Base-by-base conservation (phyloP, 2,113 vertebrate species). In the Actenoides lindsayi region DNA sequence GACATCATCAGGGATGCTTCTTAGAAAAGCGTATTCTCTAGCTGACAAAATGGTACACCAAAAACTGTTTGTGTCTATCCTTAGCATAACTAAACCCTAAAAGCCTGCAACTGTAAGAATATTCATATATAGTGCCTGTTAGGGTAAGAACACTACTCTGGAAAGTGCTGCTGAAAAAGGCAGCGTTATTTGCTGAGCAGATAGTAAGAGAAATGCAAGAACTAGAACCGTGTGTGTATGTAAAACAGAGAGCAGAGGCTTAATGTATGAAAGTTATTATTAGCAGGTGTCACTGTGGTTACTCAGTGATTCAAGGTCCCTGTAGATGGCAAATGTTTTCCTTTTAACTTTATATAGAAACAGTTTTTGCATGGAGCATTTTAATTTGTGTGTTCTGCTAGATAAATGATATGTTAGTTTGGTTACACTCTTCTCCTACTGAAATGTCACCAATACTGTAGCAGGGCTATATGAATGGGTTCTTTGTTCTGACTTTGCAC, bases 41-140 rank as follows among this genome's bases (percentile, higher is more conserved):
- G 77, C 2, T 74, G 64, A 10, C 9, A 44, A 18, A 81, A 48
- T 0, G 0, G 7, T 70, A 15, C 18, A 11, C 12, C 17, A 48
- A 53, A 50, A 75, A 73, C 33, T 16, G 5, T 62, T 68, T 65
- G 10, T 50, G 21, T 81, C 5, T 15, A 20, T 89, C 31, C 5
- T 4, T 23, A 44, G 41, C 7, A 16, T 51, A 57, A 30, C 20
- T 86, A 23, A 81, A 69, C 8, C 6, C 9, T 28, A 46, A 62
- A 76, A 57, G 4, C n/a, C 28, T 78, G 20, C 27, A 51, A 24
- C 8, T 21, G 6, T 42, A 37, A 56, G 25, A 73, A 30, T 28
- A 17, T 54, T 42, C 16, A 30, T 21, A n/a, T 19, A 21, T 16
- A 16, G 14, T 13, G 6, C 4, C 2, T 23, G 9, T 39, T 73